Evolutionary conservation across 2,888 invertebrate genomes (phyloP), one percentile per base, ranked within the genome.

Genomic region (Parapristionchus giblindavisi): DNA sequence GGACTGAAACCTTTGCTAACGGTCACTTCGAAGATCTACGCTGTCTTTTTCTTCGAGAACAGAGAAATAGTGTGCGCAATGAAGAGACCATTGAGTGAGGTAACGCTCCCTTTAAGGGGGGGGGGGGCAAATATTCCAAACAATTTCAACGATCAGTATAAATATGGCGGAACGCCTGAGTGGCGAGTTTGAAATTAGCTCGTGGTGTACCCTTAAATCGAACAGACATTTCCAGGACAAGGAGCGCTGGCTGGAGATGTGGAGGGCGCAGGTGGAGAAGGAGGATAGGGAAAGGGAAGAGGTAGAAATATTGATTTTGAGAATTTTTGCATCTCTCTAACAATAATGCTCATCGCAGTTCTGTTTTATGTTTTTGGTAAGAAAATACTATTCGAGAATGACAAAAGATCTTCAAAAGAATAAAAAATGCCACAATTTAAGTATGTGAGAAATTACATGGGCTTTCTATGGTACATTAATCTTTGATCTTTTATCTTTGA

Each of bases 221-320:
- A 58, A 24, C 27, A 27, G 8, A 3, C n/a, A 3, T 51, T 51
- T 60, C 32, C 21, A 72, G 73, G 73, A 73, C 51, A 73, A 73
- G 51, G 60, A 73, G 51, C 43, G 73, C n/a, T 73, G 73, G 73
- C 61, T 73, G 21, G 73, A 73, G 36, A 48, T 51, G 43, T 73
- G 73, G 73, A 43, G 61, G 61, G 43, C 24, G 48, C 61, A 60
- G 27, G 61, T 73, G 2, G 73, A 73, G n/a, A 60, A 32, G 61
- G 73, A 73, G 52, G 73, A 73, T 17, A 73, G 36, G 73, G 73
- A 73, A 38, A 60, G 51, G 36, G 73, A 73, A 34, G 73, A 73
- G 61, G 73, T 73, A n/a, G n/a, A n/a, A n/a, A 14, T 17, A 24
- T 14, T 17, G 11, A 21, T 58, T 24, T 24, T 34, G 60, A 60